These are phyloP conservation scores for Ochotona princeps DNA, from an alignment of 2,113 vertebrate genomes.

Conservation along the genomic window DNA sequence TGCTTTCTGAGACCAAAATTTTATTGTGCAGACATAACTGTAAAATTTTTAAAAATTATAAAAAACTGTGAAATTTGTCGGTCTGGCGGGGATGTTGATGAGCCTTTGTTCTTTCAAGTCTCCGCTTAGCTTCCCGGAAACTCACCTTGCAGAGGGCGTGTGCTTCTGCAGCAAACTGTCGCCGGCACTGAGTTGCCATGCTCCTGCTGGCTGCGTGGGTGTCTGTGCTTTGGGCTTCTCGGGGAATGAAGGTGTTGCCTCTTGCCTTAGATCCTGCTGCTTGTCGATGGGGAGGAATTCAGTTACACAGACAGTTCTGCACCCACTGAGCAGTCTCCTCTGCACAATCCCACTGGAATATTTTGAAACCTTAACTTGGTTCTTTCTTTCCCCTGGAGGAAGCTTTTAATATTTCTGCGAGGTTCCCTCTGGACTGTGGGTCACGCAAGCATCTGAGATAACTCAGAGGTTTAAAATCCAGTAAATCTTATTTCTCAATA, in stretches of 20 bases:
- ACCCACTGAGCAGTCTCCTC: accelerated
- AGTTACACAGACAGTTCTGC: accelerated
- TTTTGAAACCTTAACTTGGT: accelerated
- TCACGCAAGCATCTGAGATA: too few species aligned
- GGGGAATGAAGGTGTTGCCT: background rate
- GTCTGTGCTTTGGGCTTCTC: accelerated
- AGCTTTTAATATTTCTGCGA: background rate
- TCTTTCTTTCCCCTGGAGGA: background rate
- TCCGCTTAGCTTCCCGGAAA: background rate
- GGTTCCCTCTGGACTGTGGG: background rate
- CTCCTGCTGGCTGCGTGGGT: too few species aligned
- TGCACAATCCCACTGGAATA: background rate
- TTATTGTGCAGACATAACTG: background rate
- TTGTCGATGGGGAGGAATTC: accelerated
- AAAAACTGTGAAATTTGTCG: background rate
- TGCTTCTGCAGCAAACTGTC: accelerated
- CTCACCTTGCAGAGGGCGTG: background rate
- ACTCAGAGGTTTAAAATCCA: too few species aligned
- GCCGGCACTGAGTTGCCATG: accelerated
- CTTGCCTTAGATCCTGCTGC: background rate
- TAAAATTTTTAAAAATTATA: too few species aligned
- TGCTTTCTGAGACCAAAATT: background rate
- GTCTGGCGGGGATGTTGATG: background rate
- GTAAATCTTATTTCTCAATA: background rate
- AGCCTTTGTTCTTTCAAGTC: background rate